Evolutionary conservation across 1,140 invertebrate species (phyloP), one percentile per base, ranked within the genome.

Genomic region (Drosophila nebulosa): DNA sequence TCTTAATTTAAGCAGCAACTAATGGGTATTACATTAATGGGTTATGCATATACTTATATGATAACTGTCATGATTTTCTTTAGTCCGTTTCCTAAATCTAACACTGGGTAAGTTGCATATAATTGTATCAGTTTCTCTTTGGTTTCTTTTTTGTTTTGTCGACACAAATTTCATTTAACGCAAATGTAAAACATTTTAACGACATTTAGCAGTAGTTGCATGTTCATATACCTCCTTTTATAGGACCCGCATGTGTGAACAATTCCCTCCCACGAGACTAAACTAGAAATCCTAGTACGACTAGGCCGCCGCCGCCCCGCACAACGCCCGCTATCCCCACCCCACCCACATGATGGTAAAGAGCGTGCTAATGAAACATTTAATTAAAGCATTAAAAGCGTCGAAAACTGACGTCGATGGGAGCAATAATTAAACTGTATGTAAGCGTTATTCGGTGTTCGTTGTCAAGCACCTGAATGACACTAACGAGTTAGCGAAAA

Each of bases 301-400:
- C 12, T 2, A 4, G 14, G 24, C 1, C n/a, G n/a, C 16, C 32
- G 1, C 30, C 12, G 4, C 3, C 1, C n/a, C 39, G 9, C 5
- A 4, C 4, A 1, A 16, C 4, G 27, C 7, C 14, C 16, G n/a
- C n/a, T n/a, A n/a, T n/a, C n/a, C n/a, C n/a, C n/a, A n/a, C n/a
- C n/a, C n/a, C n/a, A 4, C 30, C 30, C 10, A 12, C 2, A 10
- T 12, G 30, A 32, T 12, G 30, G 21, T 35, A 27, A 58, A 59
- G 71, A 85, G 83, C 83, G 78, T 88, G 81, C 81, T 86, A 88
- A 88, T 88, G 85, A 88, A 88, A 88, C 83, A 88, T 88, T 88
- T 88, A 88, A 83, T 88, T 88, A 88, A 88, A 88, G 85, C 78
- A 88, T 88, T 88, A 88, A 63, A 69, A 64, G 78, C 80, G 76